Evolutionary conservation across 2,888 invertebrate genomes (phyloP).

Genomic region (Epistrophella euchroma): DNA sequence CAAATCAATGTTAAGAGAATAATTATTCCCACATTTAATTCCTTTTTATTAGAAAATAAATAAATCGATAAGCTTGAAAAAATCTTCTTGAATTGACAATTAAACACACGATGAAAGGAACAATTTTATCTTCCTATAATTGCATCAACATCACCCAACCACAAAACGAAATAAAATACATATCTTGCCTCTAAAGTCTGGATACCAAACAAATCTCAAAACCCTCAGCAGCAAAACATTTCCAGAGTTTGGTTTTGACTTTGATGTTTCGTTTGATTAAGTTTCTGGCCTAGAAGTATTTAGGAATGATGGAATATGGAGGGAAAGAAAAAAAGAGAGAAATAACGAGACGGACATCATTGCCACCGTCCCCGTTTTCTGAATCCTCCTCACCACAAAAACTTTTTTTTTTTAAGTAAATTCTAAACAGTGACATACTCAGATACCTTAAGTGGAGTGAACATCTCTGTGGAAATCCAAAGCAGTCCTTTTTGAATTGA

Average conservation of each 20-base stretch:
- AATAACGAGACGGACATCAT: background rate
- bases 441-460: conserved; percentile 25
- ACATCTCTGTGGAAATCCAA: conserved; percentile 24
- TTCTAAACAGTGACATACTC: conserved; percentile 47
- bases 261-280: conserved; percentile 71
- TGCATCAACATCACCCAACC: background rate
- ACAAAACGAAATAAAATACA: conserved; percentile 24
- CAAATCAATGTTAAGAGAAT: no score
- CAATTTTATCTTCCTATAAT: conserved; percentile 17
- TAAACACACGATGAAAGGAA: conserved; percentile 30
- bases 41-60: background rate
- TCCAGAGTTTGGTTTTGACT: conserved; percentile 57
- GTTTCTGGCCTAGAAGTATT: conserved; percentile 62
- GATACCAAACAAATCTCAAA: conserved; percentile 30
- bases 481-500: conserved; percentile 22
- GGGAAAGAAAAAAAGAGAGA: background rate
- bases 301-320: background rate
- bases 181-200: background rate
- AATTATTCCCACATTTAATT: background rate
- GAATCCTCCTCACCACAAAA: conserved; percentile 44
- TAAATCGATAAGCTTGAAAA: background rate
- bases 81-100: background rate
- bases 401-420: conserved; percentile 57
- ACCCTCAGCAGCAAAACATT: conserved; percentile 46
- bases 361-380: conserved; percentile 7